Base-by-base conservation (phyloP, 2,888 invertebrate genomes). In the Parnassius mnemosyne region DNA sequence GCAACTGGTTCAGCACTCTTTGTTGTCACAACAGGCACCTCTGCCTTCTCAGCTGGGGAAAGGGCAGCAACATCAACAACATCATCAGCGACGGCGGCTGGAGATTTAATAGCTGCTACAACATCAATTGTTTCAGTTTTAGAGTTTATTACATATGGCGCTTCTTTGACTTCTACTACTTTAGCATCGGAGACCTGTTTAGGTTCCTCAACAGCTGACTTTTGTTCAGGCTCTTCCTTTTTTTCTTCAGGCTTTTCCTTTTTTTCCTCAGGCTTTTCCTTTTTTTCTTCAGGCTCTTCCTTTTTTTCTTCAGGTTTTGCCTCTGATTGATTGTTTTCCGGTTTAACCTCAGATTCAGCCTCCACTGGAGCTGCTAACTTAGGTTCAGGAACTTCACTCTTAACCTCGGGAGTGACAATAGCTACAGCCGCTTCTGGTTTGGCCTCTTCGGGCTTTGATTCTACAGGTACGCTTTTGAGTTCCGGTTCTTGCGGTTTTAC, bases 61-160 rank as follows among this genome's bases (percentile, higher is more conserved):
- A 82, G 80, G 12, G 77, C 80, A 44, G 80, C 78, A 7, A 78
- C 73, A 56, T 83, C 80, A n/a, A 81, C 69, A 9, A 79, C 73
- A 65, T 89, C 84, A 72, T 91, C 84, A 69, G 87, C 87, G 10
- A 87, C 67, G 46, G 84, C 80, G 58, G 84, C 83, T 25, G 80
- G 72, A 65, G 72, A 72, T 63, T 86, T 84, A 12, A 81, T 72
- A 44, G 85, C 84, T 58, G 74, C 81, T 1, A 85, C 80, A 25
- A 87, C 78, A 68, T 88, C 87, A 55, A 85, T 83, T 9, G 73
- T 62, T 65, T 79, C 81, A 57, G 84, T 75, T 66, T 88, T 88
- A 34, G 79, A 73, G 1, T 16, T 16, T n/a, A 59, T 59, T 11
- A 57, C 49, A 46, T 72, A 66, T 25, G 74, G 69, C 54, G 76